Evolutionary conservation across 35 echinoderm and acorn worm species (phyloP).

Genomic region (Ptychodera flava): DNA sequence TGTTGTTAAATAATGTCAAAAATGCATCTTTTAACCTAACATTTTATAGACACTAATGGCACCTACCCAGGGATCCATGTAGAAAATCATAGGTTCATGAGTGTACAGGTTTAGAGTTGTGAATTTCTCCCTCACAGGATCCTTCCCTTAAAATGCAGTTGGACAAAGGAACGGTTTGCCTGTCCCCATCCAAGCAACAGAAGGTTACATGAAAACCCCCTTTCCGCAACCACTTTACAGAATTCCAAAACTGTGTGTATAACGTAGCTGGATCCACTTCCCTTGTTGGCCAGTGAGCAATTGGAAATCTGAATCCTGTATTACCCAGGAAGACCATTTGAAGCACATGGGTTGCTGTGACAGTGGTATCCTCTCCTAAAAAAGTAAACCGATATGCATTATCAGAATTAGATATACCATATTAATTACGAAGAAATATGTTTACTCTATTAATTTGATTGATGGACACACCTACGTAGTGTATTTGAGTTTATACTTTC

Average conservation of each 20-base stretch:
- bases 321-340: background rate
- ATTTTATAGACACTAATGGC: too few species aligned
- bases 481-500: too few species aligned
- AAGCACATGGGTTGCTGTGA: background rate
- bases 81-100: background rate
- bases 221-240: background rate
- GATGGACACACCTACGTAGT: too few species aligned
- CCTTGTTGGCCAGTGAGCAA: background rate
- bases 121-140: background rate
- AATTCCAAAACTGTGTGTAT: background rate
- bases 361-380: background rate
- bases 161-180: background rate
- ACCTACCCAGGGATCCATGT: background rate
- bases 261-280: background rate
- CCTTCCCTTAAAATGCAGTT: background rate
- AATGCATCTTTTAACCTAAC: too few species aligned
- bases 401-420: too few species aligned
- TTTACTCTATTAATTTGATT: too few species aligned
- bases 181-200: background rate
- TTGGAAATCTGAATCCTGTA: background rate
- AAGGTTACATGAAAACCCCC: background rate
- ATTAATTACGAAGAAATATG: too few species aligned
- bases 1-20: too few species aligned
- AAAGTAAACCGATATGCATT: too few species aligned
- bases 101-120: background rate